Base-by-base conservation (phyloP, 2,797 vertebrate species). In the Phoeniculus purpureus region DNA sequence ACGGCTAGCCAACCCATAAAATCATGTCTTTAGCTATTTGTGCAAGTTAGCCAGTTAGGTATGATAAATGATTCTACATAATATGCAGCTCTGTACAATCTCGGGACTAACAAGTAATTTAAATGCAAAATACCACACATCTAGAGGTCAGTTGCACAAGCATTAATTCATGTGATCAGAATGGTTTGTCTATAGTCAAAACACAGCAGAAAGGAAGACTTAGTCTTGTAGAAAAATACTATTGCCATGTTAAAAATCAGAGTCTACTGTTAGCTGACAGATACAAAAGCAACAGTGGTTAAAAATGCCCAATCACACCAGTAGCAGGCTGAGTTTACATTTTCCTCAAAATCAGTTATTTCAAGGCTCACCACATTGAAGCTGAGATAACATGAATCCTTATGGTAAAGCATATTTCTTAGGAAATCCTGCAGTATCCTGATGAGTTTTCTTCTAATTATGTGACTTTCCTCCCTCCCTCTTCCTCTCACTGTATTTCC, bases 251-350 rank as follows among this genome's bases (percentile, higher is more conserved):
- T 66, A 85, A 89, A 43, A 92, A 70, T 52, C 29, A 32, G 5
- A 70, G 50, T 10, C 59, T 88, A 45, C 8, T 74, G 21, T 50
- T 67, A 81, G 64, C 26, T 86, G n/a, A 29, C 25, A 62, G 14
- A 56, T 37, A 37, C 34, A 70, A 73, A 77, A 75, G 16, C 76
- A 89, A 81, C 1, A 61, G 45, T 52, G 5, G 52, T 73, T 87
- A 40, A 83, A 78, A 82, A 65, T 56, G 25, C 60, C 71, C 51
- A 20, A 81, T 81, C 78, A 74, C n/a, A 76, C 58, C 18, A 78
- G 18, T 60, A 59, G 16, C 27, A 75, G 72, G 18, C 34, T 66
- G 65, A 18, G 25, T 54, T 90, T 71, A 74, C 8, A 13, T n/a
- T 81, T 34, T 29, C 66, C 29, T 66, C 25, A 62, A 75, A 5